phyloP scores from a whole-genome alignment of 2,888 invertebrate genomes.

The Tinea pellionella region DNA sequence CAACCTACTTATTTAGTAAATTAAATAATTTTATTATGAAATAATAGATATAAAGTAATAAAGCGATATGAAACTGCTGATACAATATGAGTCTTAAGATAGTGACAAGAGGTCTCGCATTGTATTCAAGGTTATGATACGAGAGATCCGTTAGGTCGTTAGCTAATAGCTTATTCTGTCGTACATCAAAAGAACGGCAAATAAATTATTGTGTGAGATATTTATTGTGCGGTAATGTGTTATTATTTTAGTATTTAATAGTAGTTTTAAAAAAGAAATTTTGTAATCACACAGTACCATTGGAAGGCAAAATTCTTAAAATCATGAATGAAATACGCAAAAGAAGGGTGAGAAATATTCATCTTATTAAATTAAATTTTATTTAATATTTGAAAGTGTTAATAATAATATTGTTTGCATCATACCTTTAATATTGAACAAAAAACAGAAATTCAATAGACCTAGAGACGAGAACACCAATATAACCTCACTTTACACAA shows the following conservation, averaged over 20 bases:
- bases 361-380: conserved; percentile 4
- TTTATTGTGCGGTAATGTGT: no score
- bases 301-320: background rate
- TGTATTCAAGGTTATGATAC: background rate
- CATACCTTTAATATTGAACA: background rate
- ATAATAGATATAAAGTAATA: background rate
- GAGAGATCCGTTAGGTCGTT: background rate
- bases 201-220: no score
- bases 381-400: background rate
- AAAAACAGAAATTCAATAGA: background rate
- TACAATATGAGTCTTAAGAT: background rate
- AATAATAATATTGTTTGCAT: background rate
- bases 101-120: conserved; percentile 1
- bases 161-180: background rate
- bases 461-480: background rate
- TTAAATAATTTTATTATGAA: background rate
- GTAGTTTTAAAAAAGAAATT: no score
- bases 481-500: background rate
- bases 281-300: no score
- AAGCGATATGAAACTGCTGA: background rate
- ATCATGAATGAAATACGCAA: conserved; percentile 21
- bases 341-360: conserved; percentile 21
- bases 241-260: no score
- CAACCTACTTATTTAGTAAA: no score
- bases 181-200: background rate